phyloP scores from a whole-genome alignment of 2,113 vertebrate species.

The Amphilophus citrinellus region DNA sequence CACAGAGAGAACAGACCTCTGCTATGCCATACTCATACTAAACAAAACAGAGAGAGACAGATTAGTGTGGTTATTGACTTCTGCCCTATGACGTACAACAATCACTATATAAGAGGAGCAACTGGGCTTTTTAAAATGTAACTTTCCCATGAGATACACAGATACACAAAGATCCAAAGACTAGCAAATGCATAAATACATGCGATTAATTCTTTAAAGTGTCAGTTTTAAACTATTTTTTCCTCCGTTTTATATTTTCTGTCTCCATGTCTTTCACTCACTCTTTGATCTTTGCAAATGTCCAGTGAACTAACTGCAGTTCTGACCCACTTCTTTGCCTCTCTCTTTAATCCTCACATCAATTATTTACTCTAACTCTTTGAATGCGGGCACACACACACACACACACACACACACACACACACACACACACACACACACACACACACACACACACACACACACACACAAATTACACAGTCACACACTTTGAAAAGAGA shows the following conservation, averaged over 20 bases:
- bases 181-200: not conserved
- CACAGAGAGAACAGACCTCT: conserved; percentile 30
- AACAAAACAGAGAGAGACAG: conserved; percentile 26
- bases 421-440: not conserved
- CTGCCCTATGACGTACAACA: conserved; percentile 41
- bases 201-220: not conserved
- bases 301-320: conserved; percentile 23
- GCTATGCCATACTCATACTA: conserved; percentile 29
- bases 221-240: not conserved
- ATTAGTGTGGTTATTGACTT: conserved; percentile 40
- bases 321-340: conserved; percentile 65
- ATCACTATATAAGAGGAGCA: conserved; percentile 59
- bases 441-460: not conserved
- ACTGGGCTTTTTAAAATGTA: conserved; percentile 12
- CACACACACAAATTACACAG: not conserved
- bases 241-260: not conserved
- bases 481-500: conserved; percentile 6
- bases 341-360: conserved; percentile 40
- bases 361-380: conserved; percentile 61
- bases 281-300: conserved; percentile 32
- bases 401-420: too few relatives aligned
- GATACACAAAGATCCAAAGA: conserved; percentile 2
- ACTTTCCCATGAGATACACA: conserved; percentile 15
- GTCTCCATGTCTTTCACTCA: not conserved
- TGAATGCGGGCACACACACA: too few relatives aligned